A percentile compares a stretch with the other conserved stretches of the same genome.
phyloP scores from a whole-genome alignment of 2,113 vertebrate species.

The Arvicanthis niloticus region DNA sequence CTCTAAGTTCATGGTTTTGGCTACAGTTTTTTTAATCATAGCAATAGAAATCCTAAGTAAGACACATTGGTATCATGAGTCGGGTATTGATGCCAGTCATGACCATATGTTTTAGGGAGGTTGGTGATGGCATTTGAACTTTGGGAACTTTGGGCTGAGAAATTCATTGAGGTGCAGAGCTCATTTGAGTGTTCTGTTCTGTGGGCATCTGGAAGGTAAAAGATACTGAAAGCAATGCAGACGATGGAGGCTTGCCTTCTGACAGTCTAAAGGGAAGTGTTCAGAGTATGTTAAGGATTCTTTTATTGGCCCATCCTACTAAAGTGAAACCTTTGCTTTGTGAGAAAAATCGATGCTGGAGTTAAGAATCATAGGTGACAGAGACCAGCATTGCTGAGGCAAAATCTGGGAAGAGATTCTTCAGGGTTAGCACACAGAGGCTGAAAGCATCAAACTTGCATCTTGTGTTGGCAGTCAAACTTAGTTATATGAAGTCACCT shows the following conservation, averaged over 20 bases:
- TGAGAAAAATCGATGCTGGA: not conserved
- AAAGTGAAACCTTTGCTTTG: not conserved
- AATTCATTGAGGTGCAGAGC: not conserved
- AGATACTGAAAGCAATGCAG: not conserved
- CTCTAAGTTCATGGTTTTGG: not conserved
- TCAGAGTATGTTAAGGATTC: not conserved
- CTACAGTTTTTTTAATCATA: not conserved
- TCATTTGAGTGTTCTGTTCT: not conserved
- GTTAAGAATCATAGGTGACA: not conserved
- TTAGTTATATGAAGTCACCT: not conserved
- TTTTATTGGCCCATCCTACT: not conserved
- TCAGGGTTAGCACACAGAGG: not conserved
- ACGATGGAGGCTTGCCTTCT: not conserved
- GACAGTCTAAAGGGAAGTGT: not conserved
- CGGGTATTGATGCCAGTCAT: not conserved
- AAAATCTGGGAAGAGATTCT: not conserved
- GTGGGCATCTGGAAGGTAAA: not conserved
- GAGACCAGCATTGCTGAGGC: not conserved
- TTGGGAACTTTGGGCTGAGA: not conserved
- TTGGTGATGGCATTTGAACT: not conserved
- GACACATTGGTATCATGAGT: not conserved
- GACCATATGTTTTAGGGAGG: not conserved
- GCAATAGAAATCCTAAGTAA: not conserved
- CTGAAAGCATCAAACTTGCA: not conserved
- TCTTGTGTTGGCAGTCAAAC: not conserved